These are phyloP conservation scores for Potorous gilbertii DNA, from an alignment of 2,797 vertebrate species.

Conservation along the genomic window DNA sequence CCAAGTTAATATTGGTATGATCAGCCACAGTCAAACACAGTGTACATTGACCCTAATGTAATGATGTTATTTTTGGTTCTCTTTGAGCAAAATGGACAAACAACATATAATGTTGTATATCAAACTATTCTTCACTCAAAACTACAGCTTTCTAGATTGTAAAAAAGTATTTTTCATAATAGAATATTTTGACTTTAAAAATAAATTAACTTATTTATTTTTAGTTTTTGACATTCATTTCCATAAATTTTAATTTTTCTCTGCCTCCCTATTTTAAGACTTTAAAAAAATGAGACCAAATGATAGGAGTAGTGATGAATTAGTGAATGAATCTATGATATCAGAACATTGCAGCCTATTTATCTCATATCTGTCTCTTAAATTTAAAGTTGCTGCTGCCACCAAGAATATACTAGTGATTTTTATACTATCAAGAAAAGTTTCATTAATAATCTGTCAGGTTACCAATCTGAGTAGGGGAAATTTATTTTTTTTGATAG, in stretches of 20 bases:
- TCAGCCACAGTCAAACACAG: background rate
- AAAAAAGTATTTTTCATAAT: background rate
- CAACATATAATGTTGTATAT: background rate
- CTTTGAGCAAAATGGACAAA: background rate
- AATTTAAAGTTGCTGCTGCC: conserved; percentile 26
- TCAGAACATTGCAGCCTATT: conserved; percentile 25
- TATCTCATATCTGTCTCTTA: conserved; percentile 10
- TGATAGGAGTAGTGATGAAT: conserved; percentile 14
- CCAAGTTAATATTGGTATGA: background rate
- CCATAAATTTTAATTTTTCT: too few relatives aligned
- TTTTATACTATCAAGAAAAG: background rate
- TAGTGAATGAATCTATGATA: conserved; percentile 1
- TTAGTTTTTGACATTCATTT: too few relatives aligned
- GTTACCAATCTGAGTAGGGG: background rate
- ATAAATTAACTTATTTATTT: background rate
- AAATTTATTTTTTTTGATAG: background rate
- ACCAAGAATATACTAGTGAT: background rate
- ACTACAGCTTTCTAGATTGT: conserved; percentile 29
- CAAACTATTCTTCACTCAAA: conserved; percentile 34
- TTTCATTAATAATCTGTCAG: background rate
- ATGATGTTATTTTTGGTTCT: conserved; percentile 13
- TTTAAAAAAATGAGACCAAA: conserved; percentile 28
- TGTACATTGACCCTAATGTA: background rate
- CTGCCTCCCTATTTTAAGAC: background rate
- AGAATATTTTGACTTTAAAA: background rate